Conservation (phyloP, 2,113 vertebrate genomes). For the Tetrax tetrax region DNA sequence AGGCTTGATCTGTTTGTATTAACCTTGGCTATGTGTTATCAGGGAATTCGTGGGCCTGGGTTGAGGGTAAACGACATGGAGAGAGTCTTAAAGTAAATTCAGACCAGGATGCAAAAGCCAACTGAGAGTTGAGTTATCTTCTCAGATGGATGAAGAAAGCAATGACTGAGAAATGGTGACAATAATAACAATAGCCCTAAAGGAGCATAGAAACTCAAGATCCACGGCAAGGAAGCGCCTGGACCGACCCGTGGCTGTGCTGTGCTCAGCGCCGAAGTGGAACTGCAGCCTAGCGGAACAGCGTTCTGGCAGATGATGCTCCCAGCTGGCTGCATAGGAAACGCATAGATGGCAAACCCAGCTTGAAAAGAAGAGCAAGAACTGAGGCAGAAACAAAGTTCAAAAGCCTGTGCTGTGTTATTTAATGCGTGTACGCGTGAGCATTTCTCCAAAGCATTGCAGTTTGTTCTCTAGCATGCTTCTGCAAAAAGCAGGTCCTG, state of each 20-base stretch:
- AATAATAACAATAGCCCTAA: neutral
- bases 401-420: neutral
- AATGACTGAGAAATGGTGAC: neutral
- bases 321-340: neutral
- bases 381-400: neutral
- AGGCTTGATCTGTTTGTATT: neutral
- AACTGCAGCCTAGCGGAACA: neutral
- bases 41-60: neutral
- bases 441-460: neutral
- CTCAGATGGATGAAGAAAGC: neutral
- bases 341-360: neutral
- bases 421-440: neutral
- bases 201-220: neutral
- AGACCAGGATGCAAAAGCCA: neutral
- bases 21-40: neutral
- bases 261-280: neutral
- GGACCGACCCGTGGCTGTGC: fast-evolving
- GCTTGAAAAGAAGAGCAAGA: neutral
- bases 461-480: neutral
- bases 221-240: neutral
- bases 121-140: neutral
- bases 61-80: neutral
- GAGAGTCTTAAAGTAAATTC: neutral
- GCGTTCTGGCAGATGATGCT: neutral
- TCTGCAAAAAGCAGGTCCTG: neutral